A percentile compares a stretch with the other conserved stretches of the same genome.
phyloP scores from a whole-genome alignment of 2,797 vertebrate genomes.

The Esox masquinongy region DNA sequence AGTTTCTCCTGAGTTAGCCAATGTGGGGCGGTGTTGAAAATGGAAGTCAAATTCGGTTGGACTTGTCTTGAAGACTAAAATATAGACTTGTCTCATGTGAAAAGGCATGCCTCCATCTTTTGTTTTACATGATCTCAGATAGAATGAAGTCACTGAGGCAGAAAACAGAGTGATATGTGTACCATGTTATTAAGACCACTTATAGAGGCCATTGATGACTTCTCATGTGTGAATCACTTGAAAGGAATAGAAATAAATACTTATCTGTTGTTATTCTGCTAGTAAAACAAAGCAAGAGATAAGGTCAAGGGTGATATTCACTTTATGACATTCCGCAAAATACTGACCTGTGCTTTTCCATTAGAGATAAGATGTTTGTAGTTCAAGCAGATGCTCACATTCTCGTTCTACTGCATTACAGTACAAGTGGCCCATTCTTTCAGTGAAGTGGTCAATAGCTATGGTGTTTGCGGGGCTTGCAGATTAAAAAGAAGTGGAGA shows the following conservation, averaged over 20 bases:
- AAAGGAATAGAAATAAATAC: background rate
- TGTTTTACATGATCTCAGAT: background rate
- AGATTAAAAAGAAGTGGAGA: constrained; percentile 2
- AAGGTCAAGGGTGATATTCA: background rate
- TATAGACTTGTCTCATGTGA: background rate
- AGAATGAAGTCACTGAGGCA: constrained; percentile 5
- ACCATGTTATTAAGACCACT: constrained; percentile 2
- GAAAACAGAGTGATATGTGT: background rate
- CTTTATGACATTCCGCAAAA: background rate
- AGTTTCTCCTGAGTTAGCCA: too few species aligned
- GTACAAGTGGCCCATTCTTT: background rate
- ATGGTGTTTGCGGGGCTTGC: background rate
- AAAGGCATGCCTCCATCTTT: background rate
- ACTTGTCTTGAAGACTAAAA: background rate
- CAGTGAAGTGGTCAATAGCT: background rate
- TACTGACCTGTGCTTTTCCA: background rate
- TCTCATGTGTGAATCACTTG: background rate
- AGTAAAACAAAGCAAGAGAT: background rate
- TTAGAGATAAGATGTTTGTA: background rate
- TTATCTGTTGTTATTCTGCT: background rate
- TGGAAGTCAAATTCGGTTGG: background rate
- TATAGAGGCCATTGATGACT: constrained; percentile 4
- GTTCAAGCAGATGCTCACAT: background rate
- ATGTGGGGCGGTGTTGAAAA: background rate
- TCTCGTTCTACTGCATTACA: background rate